phyloP scores from a whole-genome alignment of 1,140 invertebrate species.

The Orchesella cincta region DNA sequence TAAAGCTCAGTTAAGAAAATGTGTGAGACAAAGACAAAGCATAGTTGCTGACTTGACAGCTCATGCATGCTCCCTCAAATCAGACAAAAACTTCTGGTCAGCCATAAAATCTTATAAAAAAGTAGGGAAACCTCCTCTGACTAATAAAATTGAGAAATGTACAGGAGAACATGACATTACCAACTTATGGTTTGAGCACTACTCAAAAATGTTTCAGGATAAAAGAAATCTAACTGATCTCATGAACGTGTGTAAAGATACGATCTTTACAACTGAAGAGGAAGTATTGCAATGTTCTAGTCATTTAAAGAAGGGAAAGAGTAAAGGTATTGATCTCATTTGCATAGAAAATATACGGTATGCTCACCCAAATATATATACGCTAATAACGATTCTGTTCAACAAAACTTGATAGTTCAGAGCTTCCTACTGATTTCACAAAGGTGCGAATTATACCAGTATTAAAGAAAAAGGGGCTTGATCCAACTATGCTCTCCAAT shows the following conservation, averaged over 20 bases:
- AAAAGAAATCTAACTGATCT: neutral
- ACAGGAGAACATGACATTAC: neutral
- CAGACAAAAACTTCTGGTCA: neutral
- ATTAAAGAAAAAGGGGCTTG: neutral
- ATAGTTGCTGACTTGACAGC: neutral
- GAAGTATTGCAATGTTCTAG: neutral
- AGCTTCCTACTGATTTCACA: neutral
- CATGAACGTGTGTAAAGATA: neutral
- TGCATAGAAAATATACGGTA: neutral
- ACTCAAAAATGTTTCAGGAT: neutral
- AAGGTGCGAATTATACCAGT: neutral
- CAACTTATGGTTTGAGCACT: neutral
- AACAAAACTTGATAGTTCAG: neutral
- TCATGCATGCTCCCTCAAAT: neutral
- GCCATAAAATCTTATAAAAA: neutral
- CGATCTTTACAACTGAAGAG: neutral
- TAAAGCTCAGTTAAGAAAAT: neutral
- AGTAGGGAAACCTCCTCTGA: neutral
- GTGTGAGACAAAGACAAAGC: neutral
- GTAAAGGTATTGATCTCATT: neutral
- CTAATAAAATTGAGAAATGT: neutral
- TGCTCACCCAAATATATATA: neutral
- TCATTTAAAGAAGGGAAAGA: no score
- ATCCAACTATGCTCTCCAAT: neutral
- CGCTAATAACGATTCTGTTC: neutral